Evolutionary conservation across 2,797 vertebrate species (phyloP).

Genomic region (Enteromius treurensis): DNA sequence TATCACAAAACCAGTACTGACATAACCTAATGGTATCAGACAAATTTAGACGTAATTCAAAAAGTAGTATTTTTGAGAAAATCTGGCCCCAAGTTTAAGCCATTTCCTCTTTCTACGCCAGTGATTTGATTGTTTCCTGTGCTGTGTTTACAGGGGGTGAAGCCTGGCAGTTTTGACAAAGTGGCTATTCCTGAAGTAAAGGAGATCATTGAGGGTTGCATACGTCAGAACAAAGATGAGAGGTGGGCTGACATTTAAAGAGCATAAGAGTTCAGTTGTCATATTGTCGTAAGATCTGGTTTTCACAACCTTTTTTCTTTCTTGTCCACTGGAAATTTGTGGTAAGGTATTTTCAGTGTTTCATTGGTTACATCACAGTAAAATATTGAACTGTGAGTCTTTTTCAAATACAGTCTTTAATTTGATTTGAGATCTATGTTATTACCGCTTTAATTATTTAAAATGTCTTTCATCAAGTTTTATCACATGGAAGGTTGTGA

Average conservation of each 20-base stretch:
- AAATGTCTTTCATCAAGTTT: background rate
- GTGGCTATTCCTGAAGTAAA: conserved; percentile 99
- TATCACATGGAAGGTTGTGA: background rate
- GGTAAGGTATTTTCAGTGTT: background rate
- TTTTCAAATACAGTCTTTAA: background rate
- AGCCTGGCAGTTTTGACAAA: conserved; percentile 98
- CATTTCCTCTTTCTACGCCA: background rate
- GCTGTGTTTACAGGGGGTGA: conserved; percentile 87
- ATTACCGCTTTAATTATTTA: background rate
- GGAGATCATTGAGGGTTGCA: conserved; percentile 99
- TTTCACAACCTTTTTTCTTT: background rate
- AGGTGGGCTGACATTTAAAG: conserved; percentile 75
- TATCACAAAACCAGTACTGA: background rate
- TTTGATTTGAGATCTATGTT: background rate
- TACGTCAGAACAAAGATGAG: conserved; percentile 97
- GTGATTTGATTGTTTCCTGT: conserved; percentile 70
- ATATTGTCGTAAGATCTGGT: background rate
- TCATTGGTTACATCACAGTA: background rate
- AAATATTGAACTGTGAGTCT: background rate
- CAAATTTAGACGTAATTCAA: background rate
- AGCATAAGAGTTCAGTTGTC: background rate
- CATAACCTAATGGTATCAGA: background rate
- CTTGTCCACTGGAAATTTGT: conserved; percentile 4
- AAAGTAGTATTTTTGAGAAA: background rate
- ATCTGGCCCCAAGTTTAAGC: background rate